Conservation (phyloP, 1,140 invertebrate species). For the Bathynomus jamesi region DNA sequence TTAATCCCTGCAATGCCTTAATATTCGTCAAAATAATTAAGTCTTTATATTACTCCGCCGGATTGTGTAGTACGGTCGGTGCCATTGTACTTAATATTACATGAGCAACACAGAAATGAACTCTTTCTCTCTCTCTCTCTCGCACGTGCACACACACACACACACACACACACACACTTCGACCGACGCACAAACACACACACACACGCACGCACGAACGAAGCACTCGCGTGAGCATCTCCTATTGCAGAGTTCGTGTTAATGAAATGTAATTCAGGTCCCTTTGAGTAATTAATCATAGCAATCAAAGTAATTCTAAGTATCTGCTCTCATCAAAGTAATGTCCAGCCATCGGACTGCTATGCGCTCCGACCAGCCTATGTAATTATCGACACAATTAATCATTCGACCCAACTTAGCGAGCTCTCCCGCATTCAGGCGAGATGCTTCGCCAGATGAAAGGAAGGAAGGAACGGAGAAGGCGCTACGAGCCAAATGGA, state of each 20-base stretch:
- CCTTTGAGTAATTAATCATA: slow-evolving; percentile 32
- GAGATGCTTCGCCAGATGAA: too few relatives aligned
- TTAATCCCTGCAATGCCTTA: too few relatives aligned
- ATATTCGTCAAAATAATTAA: too few relatives aligned
- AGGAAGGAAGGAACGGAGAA: not conserved
- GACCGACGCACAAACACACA: not conserved
- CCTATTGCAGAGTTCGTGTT: slow-evolving; percentile 10
- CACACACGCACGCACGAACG: not conserved
- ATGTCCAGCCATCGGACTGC: slow-evolving; percentile 28
- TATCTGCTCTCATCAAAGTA: slow-evolving; percentile 34
- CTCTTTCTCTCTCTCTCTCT: not conserved
- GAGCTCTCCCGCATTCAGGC: slow-evolving; percentile 16
- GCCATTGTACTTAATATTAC: too few relatives aligned
- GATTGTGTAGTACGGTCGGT: too few relatives aligned
- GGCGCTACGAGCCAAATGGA: not conserved
- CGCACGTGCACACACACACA: too few relatives aligned
- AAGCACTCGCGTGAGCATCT: slow-evolving; percentile 3
- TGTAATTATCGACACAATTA: slow-evolving; percentile 34
- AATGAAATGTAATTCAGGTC: slow-evolving; percentile 31
- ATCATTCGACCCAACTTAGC: slow-evolving; percentile 25
- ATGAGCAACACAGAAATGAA: too few relatives aligned
- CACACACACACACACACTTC: not conserved
- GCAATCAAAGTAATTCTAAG: slow-evolving; percentile 33
- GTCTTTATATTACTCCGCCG: too few relatives aligned
- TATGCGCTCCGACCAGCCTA: slow-evolving; percentile 22